Base-by-base conservation (phyloP, 2,113 vertebrate species). In the Hirundichthys speculiger region DNA sequence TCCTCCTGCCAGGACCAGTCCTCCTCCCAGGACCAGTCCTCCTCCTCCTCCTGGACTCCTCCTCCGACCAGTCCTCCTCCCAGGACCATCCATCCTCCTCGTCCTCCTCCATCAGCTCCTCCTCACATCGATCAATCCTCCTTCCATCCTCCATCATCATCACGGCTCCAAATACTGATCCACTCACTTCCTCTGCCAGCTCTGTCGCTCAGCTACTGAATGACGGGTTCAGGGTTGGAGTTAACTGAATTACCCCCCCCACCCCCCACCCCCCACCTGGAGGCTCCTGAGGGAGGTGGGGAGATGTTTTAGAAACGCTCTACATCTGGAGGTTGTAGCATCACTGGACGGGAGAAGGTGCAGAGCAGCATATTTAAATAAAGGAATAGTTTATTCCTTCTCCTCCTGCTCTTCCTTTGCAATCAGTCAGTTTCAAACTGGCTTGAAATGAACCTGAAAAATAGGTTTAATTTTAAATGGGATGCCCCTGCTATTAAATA, bases 1-100 rank as follows among this genome's bases (percentile, higher is more conserved):
- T 91, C 93, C 75, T 94, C 93, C 82, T 95, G 91, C 81, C 88
- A 94, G 83, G 87, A 93, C 93, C 94, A n/a, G n/a, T n/a, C n/a
- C n/a, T n/a, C n/a, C n/a, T n/a, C n/a, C n/a, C n/a, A n/a, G n/a
- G n/a, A n/a, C n/a, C n/a, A n/a, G n/a, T n/a, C n/a, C n/a, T n/a
- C n/a, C n/a, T n/a, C n/a, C n/a, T n/a, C n/a, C n/a, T n/a, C n/a
- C n/a, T n/a, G n/a, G n/a, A n/a, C n/a, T n/a, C n/a, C n/a, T n/a
- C n/a, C n/a, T n/a, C n/a, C n/a, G n/a, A n/a, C n/a, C n/a, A n/a
- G 0, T 93, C 90, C 11, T 34, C 30, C 2, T 34, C 30, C 7
- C 30, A 34, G 30, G 7, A 34, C 30, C 30, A n/a, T 92, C 34
- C 89, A 80, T 83, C 88, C 90, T 76, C 82, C 14, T 13, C 42